Percentiles rank a stretch among this genome's conserved stretches.
phyloP scores from a whole-genome alignment of 2,888 invertebrate species.

The Drosophila suboccidentalis region DNA sequence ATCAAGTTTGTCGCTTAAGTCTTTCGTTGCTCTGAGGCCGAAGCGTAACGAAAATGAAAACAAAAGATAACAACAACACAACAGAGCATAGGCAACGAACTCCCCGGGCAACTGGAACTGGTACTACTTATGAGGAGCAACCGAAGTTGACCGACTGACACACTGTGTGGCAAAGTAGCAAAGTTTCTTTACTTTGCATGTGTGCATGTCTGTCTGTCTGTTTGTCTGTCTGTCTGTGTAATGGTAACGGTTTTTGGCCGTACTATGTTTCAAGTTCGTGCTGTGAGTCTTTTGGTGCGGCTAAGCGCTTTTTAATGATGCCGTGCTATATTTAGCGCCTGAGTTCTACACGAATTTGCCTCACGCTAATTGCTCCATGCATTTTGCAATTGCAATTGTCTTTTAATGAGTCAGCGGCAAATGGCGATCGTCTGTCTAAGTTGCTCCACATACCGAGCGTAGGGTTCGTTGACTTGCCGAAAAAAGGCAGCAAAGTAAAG shows the following conservation, averaged over 20 bases:
- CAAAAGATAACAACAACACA: conserved; percentile 41
- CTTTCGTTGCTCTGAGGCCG: conserved; percentile 56
- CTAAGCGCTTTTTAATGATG: conserved; percentile 79
- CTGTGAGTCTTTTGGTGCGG: conserved; percentile 33
- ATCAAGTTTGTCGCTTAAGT: conserved; percentile 71
- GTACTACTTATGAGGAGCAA: conserved; percentile 3
- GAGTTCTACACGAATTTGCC: conserved; percentile 61
- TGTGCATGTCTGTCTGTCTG: not conserved
- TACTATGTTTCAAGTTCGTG: conserved; percentile 63
- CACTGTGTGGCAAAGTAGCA: conserved; percentile 52
- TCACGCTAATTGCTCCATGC: conserved; percentile 67
- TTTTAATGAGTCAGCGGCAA: conserved; percentile 48
- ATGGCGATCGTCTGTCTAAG: conserved; percentile 19
- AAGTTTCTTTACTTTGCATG: conserved; percentile 27
- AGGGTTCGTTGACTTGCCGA: conserved; percentile 67
- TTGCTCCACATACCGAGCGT: conserved; percentile 57
- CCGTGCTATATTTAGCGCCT: conserved; percentile 75
- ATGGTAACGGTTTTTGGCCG: conserved; percentile 64
- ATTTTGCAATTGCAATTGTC: conserved; percentile 71
- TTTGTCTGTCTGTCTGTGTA: not conserved
- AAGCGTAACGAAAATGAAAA: conserved; percentile 81
- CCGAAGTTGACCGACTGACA: conserved; percentile 77
- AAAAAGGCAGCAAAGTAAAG: conserved; percentile 25
- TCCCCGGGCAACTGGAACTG: conserved; percentile 16
- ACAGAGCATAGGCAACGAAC: conserved; percentile 42